These are phyloP conservation scores for Drosophila emarginata DNA, from an alignment of 2,888 invertebrate species.

Conservation along the genomic window DNA sequence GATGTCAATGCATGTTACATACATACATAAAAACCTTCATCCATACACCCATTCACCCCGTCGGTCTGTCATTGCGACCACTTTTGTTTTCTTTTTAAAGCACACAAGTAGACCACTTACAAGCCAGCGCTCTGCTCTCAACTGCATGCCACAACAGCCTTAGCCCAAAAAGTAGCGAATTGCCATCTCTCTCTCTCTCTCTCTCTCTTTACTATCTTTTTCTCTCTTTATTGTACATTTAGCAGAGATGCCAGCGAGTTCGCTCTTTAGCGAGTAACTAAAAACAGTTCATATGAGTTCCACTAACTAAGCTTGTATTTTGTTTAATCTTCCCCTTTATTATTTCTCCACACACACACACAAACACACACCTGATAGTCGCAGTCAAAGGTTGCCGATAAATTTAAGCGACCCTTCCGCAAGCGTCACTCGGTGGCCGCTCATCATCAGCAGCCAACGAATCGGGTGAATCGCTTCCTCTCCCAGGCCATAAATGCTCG, in stretches of 20 bases:
- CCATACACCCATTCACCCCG: too few relatives aligned
- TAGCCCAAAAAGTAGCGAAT: slow-evolving; percentile 21
- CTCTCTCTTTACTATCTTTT: background rate
- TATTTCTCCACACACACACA: background rate
- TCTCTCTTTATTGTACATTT: slow-evolving; percentile 20
- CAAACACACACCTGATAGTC: slow-evolving; percentile 41
- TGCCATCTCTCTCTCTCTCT: background rate
- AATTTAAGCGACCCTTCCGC: slow-evolving; percentile 93
- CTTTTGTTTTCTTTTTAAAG: background rate
- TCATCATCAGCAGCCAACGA: slow-evolving; percentile 94
- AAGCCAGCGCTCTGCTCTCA: slow-evolving; percentile 40
- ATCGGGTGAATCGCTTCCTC: slow-evolving; percentile 95
- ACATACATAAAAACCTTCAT: too few relatives aligned
- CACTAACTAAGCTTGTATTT: slow-evolving; percentile 3
- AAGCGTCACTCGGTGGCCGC: slow-evolving; percentile 91
- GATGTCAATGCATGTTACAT: background rate
- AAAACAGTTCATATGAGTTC: background rate
- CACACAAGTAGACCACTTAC: background rate
- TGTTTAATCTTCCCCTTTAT: slow-evolving; percentile 18
- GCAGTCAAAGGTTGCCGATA: slow-evolving; percentile 91
- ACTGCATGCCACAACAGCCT: slow-evolving; percentile 30
- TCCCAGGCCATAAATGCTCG: slow-evolving; percentile 95
- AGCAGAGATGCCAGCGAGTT: slow-evolving; percentile 26
- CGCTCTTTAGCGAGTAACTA: background rate
- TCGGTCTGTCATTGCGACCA: background rate